phyloP scores from a whole-genome alignment of 2,888 invertebrate genomes.

The Parapristionchus giblindavisi region DNA sequence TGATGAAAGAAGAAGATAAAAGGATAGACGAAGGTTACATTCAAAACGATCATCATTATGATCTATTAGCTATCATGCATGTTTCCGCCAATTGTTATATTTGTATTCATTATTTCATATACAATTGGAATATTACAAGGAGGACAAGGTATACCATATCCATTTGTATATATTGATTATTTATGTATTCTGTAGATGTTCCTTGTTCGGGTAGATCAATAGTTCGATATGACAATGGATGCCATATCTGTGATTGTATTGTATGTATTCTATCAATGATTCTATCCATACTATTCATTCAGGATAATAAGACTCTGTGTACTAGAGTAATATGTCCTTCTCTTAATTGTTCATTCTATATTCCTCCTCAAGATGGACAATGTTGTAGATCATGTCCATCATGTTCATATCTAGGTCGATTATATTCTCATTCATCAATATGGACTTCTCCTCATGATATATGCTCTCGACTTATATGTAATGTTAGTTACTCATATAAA shows the following conservation, averaged over 20 bases:
- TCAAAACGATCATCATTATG: too few relatives aligned
- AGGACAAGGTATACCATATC: constrained; percentile 11
- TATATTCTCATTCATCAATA: neutral
- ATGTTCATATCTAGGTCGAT: constrained; percentile 25
- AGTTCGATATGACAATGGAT: too few relatives aligned
- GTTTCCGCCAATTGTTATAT: constrained; percentile 17
- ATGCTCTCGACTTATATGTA: neutral
- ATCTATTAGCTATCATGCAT: too few relatives aligned
- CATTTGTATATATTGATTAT: too few relatives aligned
- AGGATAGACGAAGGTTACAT: neutral
- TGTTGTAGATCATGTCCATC: neutral
- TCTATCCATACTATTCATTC: too few relatives aligned
- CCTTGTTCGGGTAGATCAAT: too few relatives aligned
- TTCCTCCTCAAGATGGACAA: neutral
- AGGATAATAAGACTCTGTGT: constrained; percentile 11
- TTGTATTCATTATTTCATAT: too few relatives aligned
- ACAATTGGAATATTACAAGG: too few relatives aligned
- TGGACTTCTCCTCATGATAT: constrained; percentile 25
- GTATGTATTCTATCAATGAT: too few relatives aligned
- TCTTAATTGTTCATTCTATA: neutral
- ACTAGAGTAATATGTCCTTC: too few relatives aligned
- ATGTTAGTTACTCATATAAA: constrained; percentile 11
- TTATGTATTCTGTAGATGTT: too few relatives aligned
- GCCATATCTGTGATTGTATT: too few relatives aligned
- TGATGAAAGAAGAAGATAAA: neutral